Conservation (phyloP, 2,113 vertebrate species). For the Neotragus moschatus region DNA sequence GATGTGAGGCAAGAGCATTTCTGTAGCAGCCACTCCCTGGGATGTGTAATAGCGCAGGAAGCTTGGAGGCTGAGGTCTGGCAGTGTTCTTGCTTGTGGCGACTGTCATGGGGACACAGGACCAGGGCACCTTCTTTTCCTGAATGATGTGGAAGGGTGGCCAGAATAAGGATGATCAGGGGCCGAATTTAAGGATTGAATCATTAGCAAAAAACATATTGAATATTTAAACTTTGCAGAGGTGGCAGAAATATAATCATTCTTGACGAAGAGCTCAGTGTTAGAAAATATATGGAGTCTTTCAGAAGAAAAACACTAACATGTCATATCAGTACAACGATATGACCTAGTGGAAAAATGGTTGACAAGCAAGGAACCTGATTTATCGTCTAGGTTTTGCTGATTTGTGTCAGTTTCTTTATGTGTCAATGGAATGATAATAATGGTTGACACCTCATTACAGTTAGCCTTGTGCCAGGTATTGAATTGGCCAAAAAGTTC, state of each 20-base stretch:
- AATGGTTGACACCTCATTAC: background rate
- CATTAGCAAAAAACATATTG: background rate
- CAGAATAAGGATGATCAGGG: background rate
- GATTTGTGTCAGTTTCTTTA: slow-evolving; percentile 4
- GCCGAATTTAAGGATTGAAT: background rate
- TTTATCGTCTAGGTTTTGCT: background rate
- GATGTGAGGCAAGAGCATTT: slow-evolving; percentile 22
- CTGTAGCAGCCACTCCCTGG: background rate
- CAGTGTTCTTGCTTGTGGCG: background rate
- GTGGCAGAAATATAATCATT: slow-evolving; percentile 16
- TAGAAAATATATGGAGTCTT: background rate
- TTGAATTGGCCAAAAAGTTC: background rate
- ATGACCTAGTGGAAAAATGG: background rate
- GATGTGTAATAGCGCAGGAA: background rate
- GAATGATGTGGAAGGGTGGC: background rate
- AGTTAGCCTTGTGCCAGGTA: background rate
- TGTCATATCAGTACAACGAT: background rate
- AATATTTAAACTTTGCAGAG: background rate
- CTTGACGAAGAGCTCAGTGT: background rate
- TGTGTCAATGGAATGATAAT: background rate
- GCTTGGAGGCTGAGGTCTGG: background rate
- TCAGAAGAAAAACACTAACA: slow-evolving; percentile 16
- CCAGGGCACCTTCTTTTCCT: background rate
- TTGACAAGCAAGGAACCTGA: background rate
- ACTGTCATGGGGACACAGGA: background rate